phyloP scores from a whole-genome alignment of 2,113 vertebrate species.

The Charina bottae region DNA sequence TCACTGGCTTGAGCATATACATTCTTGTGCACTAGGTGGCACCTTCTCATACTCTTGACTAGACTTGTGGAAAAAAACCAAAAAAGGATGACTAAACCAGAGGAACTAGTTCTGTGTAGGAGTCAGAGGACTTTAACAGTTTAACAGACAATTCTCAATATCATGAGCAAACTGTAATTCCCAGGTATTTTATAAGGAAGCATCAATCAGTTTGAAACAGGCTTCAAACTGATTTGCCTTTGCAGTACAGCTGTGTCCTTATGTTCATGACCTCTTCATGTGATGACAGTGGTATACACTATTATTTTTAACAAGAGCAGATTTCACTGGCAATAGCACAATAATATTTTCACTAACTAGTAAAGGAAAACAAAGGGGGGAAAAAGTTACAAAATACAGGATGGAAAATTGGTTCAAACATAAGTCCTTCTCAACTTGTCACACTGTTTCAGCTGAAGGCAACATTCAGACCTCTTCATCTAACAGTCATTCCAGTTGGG shows the following conservation, averaged over 20 bases:
- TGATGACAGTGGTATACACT: not conserved
- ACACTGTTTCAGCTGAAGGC: not conserved
- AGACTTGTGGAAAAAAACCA: not conserved
- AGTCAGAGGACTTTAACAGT: not conserved
- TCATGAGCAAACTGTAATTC: not conserved
- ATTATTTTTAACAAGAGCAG: not conserved
- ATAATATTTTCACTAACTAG: not conserved
- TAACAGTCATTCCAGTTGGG: not conserved
- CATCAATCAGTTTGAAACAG: not conserved
- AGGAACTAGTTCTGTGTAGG: not conserved
- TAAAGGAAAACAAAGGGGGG: not conserved
- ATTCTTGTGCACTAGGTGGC: not conserved
- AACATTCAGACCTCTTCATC: not conserved
- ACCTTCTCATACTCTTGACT: not conserved
- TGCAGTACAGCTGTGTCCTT: not conserved
- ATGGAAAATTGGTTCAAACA: not conserved
- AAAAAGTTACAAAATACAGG: not conserved
- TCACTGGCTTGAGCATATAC: not conserved
- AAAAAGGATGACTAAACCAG: not conserved
- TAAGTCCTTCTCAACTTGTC: not conserved
- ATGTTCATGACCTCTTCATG: not conserved
- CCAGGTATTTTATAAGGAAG: not conserved
- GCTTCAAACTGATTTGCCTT: not conserved
- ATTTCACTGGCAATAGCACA: not conserved
- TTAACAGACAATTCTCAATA: not conserved